These are phyloP conservation scores for Orbicella faveolata DNA, from an alignment of 64 coral and sea anemone genomes.

Conservation along the genomic window DNA sequence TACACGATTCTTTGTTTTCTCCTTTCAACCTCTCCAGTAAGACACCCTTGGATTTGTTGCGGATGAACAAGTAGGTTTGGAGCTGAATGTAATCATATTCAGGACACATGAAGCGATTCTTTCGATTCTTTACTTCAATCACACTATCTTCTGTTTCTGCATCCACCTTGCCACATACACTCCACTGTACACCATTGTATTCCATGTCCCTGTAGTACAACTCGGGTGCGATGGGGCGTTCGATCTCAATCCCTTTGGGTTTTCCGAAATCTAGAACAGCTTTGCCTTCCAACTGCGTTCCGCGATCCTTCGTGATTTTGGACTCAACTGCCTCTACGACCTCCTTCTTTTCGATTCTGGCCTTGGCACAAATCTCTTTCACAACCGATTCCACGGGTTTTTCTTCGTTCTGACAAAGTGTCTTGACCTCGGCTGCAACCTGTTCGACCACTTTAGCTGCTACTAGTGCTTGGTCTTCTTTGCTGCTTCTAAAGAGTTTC, in stretches of 20 bases:
- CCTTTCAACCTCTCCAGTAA: constrained; percentile 82
- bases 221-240: constrained; percentile 29
- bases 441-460: constrained; percentile 35
- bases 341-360: constrained; percentile 54
- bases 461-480: constrained; percentile 63
- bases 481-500: constrained; percentile 34
- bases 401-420: constrained; percentile 75
- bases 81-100: constrained; percentile 93
- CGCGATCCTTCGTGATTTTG: constrained; percentile 79
- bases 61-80: constrained; percentile 86
- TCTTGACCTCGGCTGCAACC: constrained; percentile 22
- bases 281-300: constrained; percentile 73
- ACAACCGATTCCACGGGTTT: constrained; percentile 69
- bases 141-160: constrained; percentile 72
- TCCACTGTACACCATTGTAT: constrained; percentile 69
- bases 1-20: constrained; percentile 65
- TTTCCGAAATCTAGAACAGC: constrained; percentile 67
- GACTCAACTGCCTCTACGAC: constrained; percentile 74
- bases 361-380: constrained; percentile 78
- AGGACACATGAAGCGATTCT: constrained; percentile 86
- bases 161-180: constrained; percentile 81
- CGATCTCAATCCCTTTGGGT: constrained; percentile 58
- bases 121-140: constrained; percentile 97
- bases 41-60: constrained; percentile 74
- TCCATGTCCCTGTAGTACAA: constrained; percentile 60